A percentile compares a stretch with the other conserved stretches of the same genome.
Evolutionary conservation across 1,140 invertebrate genomes (phyloP).

Genomic region (Brachionus sp.): DNA sequence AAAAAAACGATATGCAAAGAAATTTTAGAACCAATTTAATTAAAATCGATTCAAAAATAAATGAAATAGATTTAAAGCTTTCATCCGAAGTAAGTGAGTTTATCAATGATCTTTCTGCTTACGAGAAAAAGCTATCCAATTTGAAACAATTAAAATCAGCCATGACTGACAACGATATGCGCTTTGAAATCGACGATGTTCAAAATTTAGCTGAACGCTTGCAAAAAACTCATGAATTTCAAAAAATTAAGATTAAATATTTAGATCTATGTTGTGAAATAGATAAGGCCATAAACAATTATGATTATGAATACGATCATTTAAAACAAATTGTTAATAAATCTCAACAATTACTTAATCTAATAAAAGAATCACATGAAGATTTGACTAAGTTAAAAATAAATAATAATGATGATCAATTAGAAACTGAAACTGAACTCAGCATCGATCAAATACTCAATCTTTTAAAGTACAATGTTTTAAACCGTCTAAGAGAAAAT

Average conservation of each 20-base stretch:
- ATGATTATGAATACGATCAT: background rate
- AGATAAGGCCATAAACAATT: background rate
- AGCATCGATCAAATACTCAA: background rate
- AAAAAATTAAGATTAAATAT: background rate
- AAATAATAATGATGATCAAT: background rate
- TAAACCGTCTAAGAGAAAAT: background rate
- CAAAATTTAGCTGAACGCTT: background rate
- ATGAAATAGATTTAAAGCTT: background rate
- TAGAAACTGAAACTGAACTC: background rate
- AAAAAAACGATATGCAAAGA: background rate
- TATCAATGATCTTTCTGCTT: background rate
- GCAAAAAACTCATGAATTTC: background rate
- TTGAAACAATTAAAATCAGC: background rate
- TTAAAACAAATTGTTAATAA: constrained; percentile 3
- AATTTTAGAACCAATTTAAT: background rate
- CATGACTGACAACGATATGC: background rate
- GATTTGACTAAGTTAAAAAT: background rate
- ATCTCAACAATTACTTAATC: background rate
- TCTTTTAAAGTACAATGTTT: background rate
- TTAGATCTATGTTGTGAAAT: background rate
- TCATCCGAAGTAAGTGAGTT: background rate
- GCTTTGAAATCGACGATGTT: background rate
- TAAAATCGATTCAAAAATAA: background rate
- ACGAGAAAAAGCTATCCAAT: background rate
- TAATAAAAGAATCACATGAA: background rate